Base-by-base conservation (phyloP, 2,797 vertebrate species). In the Enoplosus armatus region DNA sequence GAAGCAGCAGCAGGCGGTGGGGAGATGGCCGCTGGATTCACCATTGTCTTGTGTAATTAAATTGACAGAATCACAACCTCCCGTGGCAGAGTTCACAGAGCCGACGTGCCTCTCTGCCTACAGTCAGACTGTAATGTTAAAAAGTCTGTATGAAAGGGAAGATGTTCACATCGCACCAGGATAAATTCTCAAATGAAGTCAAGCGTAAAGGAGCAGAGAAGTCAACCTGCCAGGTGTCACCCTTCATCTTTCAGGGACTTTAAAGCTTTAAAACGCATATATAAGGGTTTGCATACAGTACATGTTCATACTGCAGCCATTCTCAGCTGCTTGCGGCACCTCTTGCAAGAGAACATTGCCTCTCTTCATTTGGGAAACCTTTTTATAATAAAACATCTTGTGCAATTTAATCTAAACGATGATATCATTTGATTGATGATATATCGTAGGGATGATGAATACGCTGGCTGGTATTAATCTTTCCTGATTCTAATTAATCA, bases 41-140 rank as follows among this genome's bases (percentile, higher is more conserved):
- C 72, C 72, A 53, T 63, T 66, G 80, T 86, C 72, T 82, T 2
- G 35, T 77, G 68, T 88, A 84, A 90, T 89, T 90, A 85, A 84
- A 85, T 66, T 89, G 89, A 91, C 85, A 85, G 83, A 83, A 87
- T 61, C 71, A 62, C 35, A 47, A 80, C 84, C 79, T 72, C 78
- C 74, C 43, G 47, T 61, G 72, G 77, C 79, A 76, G 60, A 82
- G 83, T 82, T 90, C 86, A 84, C 47, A 6, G 27, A 72, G 58
- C 29, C 6, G 27, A 60, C 27, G 3, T 56, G 24, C 58, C 0
- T 6, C 76, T 72, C 76, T 55, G 64, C 75, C 77, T 47, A 35
- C 48, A 70, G 72, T 54, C 74, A 61, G 20, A 56, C 26, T 45
- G 50, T 39, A 61, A 66, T 66, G 70, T 60, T 70, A 50, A 79